Percentiles rank a stretch among this genome's conserved stretches.
Evolutionary conservation across 2,113 vertebrate genomes (phyloP).

Genomic region (Zingel zingel): DNA sequence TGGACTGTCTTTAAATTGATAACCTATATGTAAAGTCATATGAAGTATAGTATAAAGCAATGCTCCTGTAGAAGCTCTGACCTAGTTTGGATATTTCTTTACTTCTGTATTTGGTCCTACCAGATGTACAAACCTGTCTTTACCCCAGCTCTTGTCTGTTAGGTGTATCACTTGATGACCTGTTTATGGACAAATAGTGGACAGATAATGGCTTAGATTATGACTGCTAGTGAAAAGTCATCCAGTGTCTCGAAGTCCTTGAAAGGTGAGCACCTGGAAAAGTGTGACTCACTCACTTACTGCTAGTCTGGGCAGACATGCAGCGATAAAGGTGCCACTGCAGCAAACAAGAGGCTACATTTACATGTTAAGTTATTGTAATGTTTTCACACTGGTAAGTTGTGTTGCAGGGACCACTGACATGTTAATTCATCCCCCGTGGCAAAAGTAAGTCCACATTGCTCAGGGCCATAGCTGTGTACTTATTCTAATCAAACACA

Average conservation of each 20-base stretch:
- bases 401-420: slow-evolving; percentile 4
- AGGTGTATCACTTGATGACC: background rate
- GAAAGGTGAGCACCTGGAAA: slow-evolving; percentile 20
- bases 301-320: slow-evolving; percentile 32
- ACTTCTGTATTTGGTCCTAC: background rate
- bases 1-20: background rate
- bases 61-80: background rate
- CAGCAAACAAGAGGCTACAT: background rate
- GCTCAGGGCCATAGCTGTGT: slow-evolving; percentile 22
- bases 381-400: background rate
- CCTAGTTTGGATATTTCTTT: background rate
- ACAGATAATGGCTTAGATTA: background rate
- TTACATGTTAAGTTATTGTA: background rate
- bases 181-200: background rate
- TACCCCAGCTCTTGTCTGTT: background rate
- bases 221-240: background rate
- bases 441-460: background rate
- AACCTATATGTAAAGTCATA: background rate
- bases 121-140: background rate
- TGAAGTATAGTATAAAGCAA: background rate
- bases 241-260: background rate
- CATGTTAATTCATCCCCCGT: slow-evolving; percentile 6
- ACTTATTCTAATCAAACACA: background rate
- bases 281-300: slow-evolving; percentile 53
- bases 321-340: background rate